Conservation (phyloP, 2,797 vertebrate species). For the Ceyx erithaca region DNA sequence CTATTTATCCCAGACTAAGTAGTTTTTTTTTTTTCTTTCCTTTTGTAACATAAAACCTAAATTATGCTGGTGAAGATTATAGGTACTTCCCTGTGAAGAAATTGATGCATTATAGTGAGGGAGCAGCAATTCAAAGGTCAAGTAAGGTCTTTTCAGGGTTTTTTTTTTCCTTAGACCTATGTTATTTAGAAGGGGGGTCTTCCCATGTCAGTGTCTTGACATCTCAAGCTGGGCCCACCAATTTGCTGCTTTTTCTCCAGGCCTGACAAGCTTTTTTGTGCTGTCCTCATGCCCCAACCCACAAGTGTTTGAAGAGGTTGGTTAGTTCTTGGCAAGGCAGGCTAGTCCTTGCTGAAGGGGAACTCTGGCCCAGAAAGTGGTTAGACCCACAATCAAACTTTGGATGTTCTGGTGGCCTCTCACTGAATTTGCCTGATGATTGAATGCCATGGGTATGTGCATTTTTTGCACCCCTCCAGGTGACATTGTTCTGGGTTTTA, state of each 20-base stretch:
- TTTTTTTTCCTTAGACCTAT: not conserved
- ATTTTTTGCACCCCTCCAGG: slow-evolving; percentile 18
- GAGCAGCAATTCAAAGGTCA: slow-evolving; percentile 24
- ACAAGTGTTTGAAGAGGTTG: fast-evolving
- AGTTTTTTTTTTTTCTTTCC: not conserved
- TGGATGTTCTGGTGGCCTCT: not conserved
- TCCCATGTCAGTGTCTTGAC: not conserved
- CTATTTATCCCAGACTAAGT: not conserved
- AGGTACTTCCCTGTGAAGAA: slow-evolving; percentile 30
- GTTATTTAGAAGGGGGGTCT: not conserved
- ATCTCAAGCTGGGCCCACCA: not conserved
- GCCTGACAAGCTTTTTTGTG: not conserved
- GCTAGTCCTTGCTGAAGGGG: not conserved
- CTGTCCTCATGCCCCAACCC: not conserved
- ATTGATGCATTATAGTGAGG: slow-evolving; percentile 8
- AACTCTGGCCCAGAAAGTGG: not conserved
- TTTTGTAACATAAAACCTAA: slow-evolving; percentile 33
- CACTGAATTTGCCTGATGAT: not conserved
- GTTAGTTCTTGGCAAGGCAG: fast-evolving
- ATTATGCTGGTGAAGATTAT: slow-evolving; percentile 46
- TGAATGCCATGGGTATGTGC: slow-evolving; percentile 1
- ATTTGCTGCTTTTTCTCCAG: not conserved
- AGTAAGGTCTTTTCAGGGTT: not conserved
- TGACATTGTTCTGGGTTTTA: slow-evolving; percentile 52
- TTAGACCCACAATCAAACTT: not conserved